phyloP scores from a whole-genome alignment of 2,113 vertebrate genomes.

The Nematolebias whitei region DNA sequence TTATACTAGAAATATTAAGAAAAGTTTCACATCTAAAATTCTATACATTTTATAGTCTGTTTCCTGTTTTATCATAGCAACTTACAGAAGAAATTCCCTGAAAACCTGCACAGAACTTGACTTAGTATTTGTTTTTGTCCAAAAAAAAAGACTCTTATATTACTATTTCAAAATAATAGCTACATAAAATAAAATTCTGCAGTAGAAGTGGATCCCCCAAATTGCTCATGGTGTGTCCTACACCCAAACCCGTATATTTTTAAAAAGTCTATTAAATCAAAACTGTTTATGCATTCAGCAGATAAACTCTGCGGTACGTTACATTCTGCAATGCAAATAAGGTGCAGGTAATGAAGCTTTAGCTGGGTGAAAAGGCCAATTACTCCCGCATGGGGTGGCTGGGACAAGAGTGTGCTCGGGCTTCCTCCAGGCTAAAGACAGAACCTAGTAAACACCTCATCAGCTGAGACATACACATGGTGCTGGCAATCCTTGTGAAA shows the following conservation, averaged over 20 bases:
- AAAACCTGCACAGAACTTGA: neutral
- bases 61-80: neutral
- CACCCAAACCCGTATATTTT: slow-evolving; percentile 25
- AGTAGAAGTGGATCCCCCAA: slow-evolving; percentile 19
- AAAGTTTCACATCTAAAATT: no score
- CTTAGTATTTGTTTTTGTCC: slow-evolving; percentile 12
- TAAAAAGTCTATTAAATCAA: slow-evolving; percentile 53
- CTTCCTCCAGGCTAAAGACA: slow-evolving; percentile 84
- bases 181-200: slow-evolving; percentile 26
- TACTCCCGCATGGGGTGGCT: slow-evolving; percentile 71
- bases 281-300: slow-evolving; percentile 72
- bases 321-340: slow-evolving; percentile 79
- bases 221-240: slow-evolving; percentile 33
- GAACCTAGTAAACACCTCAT: slow-evolving; percentile 82
- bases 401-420: slow-evolving; percentile 67
- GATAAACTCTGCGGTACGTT: slow-evolving; percentile 57
- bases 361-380: slow-evolving; percentile 77
- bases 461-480: slow-evolving; percentile 75
- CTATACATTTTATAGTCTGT: no score
- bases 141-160: slow-evolving; percentile 8
- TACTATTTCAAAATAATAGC: slow-evolving; percentile 43
- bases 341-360: slow-evolving; percentile 78
- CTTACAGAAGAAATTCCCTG: neutral
- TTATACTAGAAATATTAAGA: no score
- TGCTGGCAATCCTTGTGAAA: slow-evolving; percentile 37